These are phyloP conservation scores for Astropecten irregularis DNA, from an alignment of 53 echinoderm and acorn worm species.

Conservation along the genomic window DNA sequence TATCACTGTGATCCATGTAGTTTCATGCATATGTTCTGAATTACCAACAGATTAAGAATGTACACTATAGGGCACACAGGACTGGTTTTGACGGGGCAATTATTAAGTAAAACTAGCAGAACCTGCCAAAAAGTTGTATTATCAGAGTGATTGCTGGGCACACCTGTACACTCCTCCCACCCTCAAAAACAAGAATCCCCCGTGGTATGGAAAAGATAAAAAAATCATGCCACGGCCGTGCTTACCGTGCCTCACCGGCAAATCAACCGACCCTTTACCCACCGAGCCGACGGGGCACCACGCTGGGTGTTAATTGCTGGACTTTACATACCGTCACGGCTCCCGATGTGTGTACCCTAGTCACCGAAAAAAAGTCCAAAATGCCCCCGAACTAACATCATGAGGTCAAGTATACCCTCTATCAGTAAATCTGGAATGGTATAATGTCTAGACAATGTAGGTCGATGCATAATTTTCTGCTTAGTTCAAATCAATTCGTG, in stretches of 20 bases:
- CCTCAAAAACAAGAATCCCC: neutral
- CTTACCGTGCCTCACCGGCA: too few species aligned
- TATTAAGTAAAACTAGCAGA: neutral
- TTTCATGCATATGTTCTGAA: neutral
- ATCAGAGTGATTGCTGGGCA: neutral
- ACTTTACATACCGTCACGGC: constrained; percentile 45
- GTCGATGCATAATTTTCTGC: neutral
- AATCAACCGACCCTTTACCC: too few species aligned
- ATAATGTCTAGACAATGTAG: neutral
- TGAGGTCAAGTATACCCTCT: neutral
- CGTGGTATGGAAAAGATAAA: too few species aligned
- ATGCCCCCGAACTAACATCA: neutral
- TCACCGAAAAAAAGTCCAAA: neutral
- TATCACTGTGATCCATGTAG: neutral
- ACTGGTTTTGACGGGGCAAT: neutral
- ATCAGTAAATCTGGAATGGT: neutral
- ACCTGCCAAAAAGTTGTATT: neutral
- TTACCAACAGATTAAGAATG: neutral
- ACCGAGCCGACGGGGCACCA: too few species aligned
- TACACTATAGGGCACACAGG: neutral
- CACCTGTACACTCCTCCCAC: neutral
- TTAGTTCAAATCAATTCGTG: too few species aligned
- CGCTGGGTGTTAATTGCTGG: constrained; percentile 39
- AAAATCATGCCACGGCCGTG: too few species aligned
- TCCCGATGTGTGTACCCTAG: neutral